Percentiles rank a stretch among this genome's conserved stretches.
Conservation (phyloP, 2,888 invertebrate genomes). For the Synergus japonicus region DNA sequence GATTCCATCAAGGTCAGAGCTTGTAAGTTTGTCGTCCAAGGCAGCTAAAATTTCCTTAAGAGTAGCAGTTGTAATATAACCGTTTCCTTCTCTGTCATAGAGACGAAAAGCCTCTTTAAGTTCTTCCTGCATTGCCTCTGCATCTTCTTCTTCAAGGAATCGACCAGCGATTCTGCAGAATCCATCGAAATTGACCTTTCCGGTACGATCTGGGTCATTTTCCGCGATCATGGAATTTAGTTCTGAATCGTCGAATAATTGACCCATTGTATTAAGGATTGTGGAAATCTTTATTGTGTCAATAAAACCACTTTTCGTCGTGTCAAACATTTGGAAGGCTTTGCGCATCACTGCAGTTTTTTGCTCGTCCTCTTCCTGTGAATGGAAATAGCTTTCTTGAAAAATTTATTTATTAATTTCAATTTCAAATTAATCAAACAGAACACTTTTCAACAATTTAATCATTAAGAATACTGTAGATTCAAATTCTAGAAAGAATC, state of each 20-base stretch:
- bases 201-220: constrained; percentile 94
- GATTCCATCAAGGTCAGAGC: constrained; percentile 96
- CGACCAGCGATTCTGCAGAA: constrained; percentile 95
- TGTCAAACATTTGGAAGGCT: constrained; percentile 98
- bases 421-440: too few species aligned
- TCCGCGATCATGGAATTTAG: constrained; percentile 92
- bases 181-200: constrained; percentile 96
- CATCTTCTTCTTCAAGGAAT: constrained; percentile 97
- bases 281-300: constrained; percentile 94
- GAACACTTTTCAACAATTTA: too few species aligned
- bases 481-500: too few species aligned
- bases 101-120: constrained; percentile 98
- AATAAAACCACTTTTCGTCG: constrained; percentile 93
- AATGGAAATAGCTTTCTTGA: neutral
- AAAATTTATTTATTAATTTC: too few species aligned
- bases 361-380: constrained; percentile 84
- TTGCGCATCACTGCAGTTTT: constrained; percentile 94
- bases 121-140: constrained; percentile 97
- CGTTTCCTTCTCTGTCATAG: constrained; percentile 97
- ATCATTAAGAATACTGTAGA: too few species aligned
- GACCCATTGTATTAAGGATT: constrained; percentile 96
- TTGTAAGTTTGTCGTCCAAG: constrained; percentile 94
- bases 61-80: constrained; percentile 94
- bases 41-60: constrained; percentile 96
- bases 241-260: constrained; percentile 94